Evolutionary conservation across 2,797 vertebrate species (phyloP).

Genomic region (Lepus townsendii): DNA sequence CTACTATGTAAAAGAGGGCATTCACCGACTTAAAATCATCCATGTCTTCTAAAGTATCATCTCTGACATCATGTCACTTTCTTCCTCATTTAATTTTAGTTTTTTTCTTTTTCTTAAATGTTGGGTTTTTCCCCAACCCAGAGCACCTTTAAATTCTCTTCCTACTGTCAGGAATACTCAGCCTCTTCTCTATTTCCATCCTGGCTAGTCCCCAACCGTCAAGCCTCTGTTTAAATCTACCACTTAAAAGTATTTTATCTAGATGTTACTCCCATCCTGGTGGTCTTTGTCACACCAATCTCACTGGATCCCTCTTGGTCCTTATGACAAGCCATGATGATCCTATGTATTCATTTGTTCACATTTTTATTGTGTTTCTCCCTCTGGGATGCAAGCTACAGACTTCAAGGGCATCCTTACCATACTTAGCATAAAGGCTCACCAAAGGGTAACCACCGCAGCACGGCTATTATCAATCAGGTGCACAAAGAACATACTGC

Average conservation of each 20-base stretch:
- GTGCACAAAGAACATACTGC: neutral
- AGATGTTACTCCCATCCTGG: neutral
- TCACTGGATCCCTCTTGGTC: neutral
- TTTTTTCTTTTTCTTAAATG: neutral
- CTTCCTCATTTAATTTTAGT: neutral
- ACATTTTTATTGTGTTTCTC: neutral
- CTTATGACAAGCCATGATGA: neutral
- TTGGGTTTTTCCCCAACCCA: neutral
- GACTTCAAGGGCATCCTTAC: neutral
- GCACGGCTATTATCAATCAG: neutral
- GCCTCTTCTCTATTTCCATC: neutral
- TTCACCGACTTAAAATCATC: neutral
- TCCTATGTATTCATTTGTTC: neutral
- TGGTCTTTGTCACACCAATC: neutral
- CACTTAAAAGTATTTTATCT: neutral
- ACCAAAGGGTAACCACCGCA: neutral
- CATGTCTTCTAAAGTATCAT: neutral
- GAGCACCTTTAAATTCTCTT: neutral
- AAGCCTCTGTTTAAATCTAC: neutral
- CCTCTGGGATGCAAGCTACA: neutral
- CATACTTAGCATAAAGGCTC: neutral
- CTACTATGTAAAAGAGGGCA: neutral
- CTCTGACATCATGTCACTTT: neutral
- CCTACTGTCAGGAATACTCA: neutral
- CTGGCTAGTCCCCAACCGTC: neutral